phyloP scores from a whole-genome alignment of 1,140 invertebrate genomes.

The Lasioglossum baleicum region DNA sequence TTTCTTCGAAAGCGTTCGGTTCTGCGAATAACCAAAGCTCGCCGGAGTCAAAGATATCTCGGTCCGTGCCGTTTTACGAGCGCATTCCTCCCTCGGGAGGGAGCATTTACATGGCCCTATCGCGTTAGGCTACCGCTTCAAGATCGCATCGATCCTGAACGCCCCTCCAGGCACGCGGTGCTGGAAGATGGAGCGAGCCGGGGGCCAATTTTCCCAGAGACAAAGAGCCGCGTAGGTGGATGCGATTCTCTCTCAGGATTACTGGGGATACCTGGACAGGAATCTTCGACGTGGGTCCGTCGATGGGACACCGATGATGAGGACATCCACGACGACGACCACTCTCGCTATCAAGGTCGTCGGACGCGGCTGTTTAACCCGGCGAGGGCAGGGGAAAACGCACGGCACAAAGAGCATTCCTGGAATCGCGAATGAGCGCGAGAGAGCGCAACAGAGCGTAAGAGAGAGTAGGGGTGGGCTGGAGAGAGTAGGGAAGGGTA shows the following conservation, averaged over 20 bases:
- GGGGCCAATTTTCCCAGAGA: slow-evolving; percentile 38
- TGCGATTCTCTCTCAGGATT: slow-evolving; percentile 47
- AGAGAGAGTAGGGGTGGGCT: background rate
- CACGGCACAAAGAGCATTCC: slow-evolving; percentile 77
- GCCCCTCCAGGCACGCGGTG: background rate
- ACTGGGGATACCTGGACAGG: slow-evolving; percentile 21
- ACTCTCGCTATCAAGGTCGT: slow-evolving; percentile 70
- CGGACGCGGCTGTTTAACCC: slow-evolving; percentile 42
- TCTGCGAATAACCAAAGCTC: background rate
- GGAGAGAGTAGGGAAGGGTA: background rate
- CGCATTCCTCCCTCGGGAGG: background rate
- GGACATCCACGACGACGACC: slow-evolving; percentile 43
- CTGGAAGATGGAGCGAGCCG: background rate
- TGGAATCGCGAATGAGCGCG: slow-evolving; percentile 60
- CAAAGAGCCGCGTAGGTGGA: slow-evolving; percentile 66
- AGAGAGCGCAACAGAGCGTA: too few species aligned
- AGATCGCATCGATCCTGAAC: slow-evolving; percentile 19
- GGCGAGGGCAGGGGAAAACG: background rate
- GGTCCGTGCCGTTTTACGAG: slow-evolving; percentile 26
- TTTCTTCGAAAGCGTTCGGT: background rate
- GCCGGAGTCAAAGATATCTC: background rate
- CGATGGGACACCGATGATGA: slow-evolving; percentile 6
- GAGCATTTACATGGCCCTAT: slow-evolving; percentile 5
- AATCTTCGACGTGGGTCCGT: slow-evolving; percentile 12
- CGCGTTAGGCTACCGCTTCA: background rate